These are phyloP conservation scores for Callyntrura sp. DNA, from an alignment of 2,888 invertebrate species.

Conservation along the genomic window DNA sequence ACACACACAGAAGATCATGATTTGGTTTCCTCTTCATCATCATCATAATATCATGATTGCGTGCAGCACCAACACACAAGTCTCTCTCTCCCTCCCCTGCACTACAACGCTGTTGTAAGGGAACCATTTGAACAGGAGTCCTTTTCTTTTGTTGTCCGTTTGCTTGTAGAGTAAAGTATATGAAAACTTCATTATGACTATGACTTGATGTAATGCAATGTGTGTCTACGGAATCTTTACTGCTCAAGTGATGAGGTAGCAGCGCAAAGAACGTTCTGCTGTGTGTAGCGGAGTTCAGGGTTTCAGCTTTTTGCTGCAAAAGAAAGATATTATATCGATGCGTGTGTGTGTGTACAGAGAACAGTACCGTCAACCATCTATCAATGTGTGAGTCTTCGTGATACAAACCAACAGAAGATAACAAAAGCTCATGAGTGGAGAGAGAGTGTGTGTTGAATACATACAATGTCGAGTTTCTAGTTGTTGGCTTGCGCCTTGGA, in stretches of 20 bases:
- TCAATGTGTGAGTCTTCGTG: constrained; percentile 10
- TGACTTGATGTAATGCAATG: too few species aligned
- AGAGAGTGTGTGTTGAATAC: constrained; percentile 22
- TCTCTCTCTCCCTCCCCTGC: too few species aligned
- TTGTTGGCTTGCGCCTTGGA: constrained; percentile 61
- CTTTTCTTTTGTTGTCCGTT: constrained; percentile 37
- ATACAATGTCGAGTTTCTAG: constrained; percentile 45
- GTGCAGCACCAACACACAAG: background rate
- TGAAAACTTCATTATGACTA: constrained; percentile 47
- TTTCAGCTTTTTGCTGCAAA: background rate
- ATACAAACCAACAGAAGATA: constrained; percentile 44
- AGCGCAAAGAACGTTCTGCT: background rate
- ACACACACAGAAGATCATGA: constrained; percentile 31
- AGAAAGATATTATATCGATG: constrained; percentile 21
- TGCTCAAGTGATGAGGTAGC: background rate
- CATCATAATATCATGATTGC: constrained; percentile 20
- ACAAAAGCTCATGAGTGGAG: constrained; percentile 21
- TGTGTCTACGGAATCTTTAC: constrained; percentile 11
- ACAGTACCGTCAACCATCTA: too few species aligned
- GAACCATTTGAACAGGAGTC: constrained; percentile 29
- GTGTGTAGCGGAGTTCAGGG: background rate
- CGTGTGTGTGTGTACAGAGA: background rate
- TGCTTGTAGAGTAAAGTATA: constrained; percentile 37
- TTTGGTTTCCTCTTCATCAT: constrained; percentile 34
- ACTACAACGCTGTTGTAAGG: background rate